Evolutionary conservation across 2,888 invertebrate species (phyloP), one percentile per base, ranked within the genome.

Genomic region (Aricia artaxerxes): DNA sequence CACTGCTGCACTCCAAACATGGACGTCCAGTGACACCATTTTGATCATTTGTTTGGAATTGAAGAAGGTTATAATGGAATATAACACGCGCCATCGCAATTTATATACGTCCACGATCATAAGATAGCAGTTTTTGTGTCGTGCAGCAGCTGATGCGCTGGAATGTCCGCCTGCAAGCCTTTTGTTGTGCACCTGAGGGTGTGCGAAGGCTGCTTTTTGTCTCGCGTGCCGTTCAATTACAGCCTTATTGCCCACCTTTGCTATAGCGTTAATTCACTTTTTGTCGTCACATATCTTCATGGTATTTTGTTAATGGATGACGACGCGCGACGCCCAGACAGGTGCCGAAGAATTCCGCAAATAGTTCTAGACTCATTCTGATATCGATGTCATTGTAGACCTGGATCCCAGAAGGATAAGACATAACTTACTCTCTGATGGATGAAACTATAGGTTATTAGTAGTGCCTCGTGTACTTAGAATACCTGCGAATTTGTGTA

Each of bases 71-170:
- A 24, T 24, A 24, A 24, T 24, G 24, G 24, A 24, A 24, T 76
- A 53, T 76, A 40, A 73, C 53, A 31, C 44, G 53, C 9, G 76
- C 53, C 57, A 49, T 53, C 9, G 31, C 57, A 35, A 76, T 49
- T 24, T 76, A 31, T 76, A 35, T 57, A 76, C 76, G 76, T 53
- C 76, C 2, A 76, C 53, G 76, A 16, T 76, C 31, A 49, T 53
- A 53, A 57, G 61, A 38, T 38, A 60, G 57, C 80, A 82, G 87
- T 92, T 92, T 91, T 92, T 92, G 88, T 81, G 79, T 82, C 82
- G 85, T 44, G 73, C 81, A 84, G 85, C 83, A 85, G 83, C 84
- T 85, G 87, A 84, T 84, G 86, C 76, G 24, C 64, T 69, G 82
- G 85, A 85, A 85, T 84, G 83, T 79, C 78, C 69, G 81, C 80